These are phyloP conservation scores for Apeira syringaria DNA, from an alignment of 2,888 invertebrate genomes.

Conservation along the genomic window DNA sequence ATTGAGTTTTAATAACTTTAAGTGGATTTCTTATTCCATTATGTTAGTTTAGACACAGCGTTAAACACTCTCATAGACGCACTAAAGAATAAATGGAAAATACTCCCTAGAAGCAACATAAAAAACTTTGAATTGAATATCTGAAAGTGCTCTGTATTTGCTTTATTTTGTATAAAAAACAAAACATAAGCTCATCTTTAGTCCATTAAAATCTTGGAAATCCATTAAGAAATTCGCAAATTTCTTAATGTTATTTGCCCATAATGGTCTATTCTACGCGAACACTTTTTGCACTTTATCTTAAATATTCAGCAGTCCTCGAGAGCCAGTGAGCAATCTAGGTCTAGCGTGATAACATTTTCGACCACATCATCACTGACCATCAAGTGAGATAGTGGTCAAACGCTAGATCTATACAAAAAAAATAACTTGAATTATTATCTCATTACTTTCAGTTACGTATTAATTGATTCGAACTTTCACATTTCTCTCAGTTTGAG, in stretches of 20 bases:
- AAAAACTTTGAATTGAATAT: slow-evolving; percentile 23
- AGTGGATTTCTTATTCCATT: slow-evolving; percentile 63
- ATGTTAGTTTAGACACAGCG: slow-evolving; percentile 37
- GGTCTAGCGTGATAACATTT: no score
- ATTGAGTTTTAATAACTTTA: slow-evolving; percentile 72
- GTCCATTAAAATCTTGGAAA: slow-evolving; percentile 26
- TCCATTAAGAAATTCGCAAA: slow-evolving; percentile 25
- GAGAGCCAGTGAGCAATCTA: no score
- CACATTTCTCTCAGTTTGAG: no score
- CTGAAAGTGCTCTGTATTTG: slow-evolving; percentile 21
- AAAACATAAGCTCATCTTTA: slow-evolving; percentile 24
- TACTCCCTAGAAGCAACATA: slow-evolving; percentile 15
- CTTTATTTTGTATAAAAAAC: slow-evolving; percentile 25
- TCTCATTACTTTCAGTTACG: no score
- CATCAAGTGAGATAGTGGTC: no score
- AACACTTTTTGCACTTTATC: no score
- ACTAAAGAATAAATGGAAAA: slow-evolving; percentile 12
- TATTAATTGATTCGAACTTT: no score
- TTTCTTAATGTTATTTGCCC: slow-evolving; percentile 26
- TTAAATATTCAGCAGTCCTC: no score
- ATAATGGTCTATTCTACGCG: slow-evolving; percentile 21
- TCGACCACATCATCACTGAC: no score
- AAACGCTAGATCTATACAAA: no score
- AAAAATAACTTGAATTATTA: no score
- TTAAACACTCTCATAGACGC: slow-evolving; percentile 23